Conservation (phyloP, 2,797 vertebrate species). For the Megalops cyprinoides region DNA sequence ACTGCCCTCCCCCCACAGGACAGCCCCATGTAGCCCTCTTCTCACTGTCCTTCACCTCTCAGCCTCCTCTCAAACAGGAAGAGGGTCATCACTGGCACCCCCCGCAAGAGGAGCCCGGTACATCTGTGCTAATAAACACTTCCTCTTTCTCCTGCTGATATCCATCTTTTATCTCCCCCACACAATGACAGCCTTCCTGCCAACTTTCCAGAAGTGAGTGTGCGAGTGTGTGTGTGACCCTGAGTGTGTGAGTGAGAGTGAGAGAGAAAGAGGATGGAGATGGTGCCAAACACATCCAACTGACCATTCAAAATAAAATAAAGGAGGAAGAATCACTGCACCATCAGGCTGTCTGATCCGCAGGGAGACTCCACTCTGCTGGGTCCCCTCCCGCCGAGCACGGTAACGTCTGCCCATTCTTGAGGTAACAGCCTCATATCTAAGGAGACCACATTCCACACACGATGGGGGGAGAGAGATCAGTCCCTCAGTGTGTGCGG, state of each 20-base stretch:
- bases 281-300: too few relatives aligned
- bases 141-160: conserved; percentile 9
- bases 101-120: not conserved
- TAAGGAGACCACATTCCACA: not conserved
- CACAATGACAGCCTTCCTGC: conserved; percentile 12
- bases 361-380: too few relatives aligned
- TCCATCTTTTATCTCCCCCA: not conserved
- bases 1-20: not conserved
- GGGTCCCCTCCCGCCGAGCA: too few relatives aligned
- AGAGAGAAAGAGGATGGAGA: not conserved
- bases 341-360: too few relatives aligned
- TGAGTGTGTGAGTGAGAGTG: not conserved
- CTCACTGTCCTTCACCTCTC: not conserved
- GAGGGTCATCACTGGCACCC: conserved; percentile 4
- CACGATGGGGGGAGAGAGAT: not conserved
- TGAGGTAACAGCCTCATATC: too few relatives aligned
- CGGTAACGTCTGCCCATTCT: too few relatives aligned
- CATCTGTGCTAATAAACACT: conserved; percentile 20
- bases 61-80: conserved; percentile 16
- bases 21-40: not conserved
- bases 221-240: not conserved
- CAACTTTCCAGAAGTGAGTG: conserved; percentile 3
- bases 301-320: too few relatives aligned
- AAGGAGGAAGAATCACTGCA: too few relatives aligned
- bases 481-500: too few relatives aligned